Evolutionary conservation across 2,888 invertebrate species (phyloP).

Genomic region (Spialia ferax): DNA sequence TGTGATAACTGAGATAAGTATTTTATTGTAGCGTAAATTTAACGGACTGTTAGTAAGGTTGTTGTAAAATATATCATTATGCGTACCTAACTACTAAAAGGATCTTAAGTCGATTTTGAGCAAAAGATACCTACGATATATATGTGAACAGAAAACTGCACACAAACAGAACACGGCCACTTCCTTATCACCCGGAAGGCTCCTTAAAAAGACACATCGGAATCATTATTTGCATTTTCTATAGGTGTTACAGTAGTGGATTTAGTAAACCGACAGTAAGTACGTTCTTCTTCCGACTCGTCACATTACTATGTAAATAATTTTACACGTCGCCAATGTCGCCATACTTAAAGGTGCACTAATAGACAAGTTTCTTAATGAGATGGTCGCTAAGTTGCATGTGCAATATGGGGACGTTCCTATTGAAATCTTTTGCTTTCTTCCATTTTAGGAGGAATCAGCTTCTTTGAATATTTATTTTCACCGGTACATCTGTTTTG

Average conservation of each 20-base stretch:
- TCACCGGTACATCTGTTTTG: too few species aligned
- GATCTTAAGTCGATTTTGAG: conserved; percentile 39
- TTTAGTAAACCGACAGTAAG: conserved; percentile 15
- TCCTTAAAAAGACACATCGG: conserved; percentile 45
- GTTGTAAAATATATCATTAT: background rate
- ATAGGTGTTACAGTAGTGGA: conserved; percentile 16
- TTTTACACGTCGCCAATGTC: too few species aligned
- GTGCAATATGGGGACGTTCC: too few species aligned
- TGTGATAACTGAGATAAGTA: too few species aligned
- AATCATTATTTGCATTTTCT: conserved; percentile 41
- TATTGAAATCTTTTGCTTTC: too few species aligned
- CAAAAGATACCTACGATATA: conserved; percentile 46
- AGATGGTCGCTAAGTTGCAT: too few species aligned
- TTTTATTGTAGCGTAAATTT: background rate
- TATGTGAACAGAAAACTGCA: conserved; percentile 28
- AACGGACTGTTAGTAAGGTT: background rate
- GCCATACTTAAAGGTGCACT: too few species aligned
- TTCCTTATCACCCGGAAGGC: conserved; percentile 68
- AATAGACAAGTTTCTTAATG: too few species aligned
- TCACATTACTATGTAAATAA: too few species aligned
- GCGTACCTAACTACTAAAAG: background rate
- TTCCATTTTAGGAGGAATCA: too few species aligned
- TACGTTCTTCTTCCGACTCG: conserved; percentile 22
- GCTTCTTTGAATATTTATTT: too few species aligned
- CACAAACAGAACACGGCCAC: conserved; percentile 45